Base-by-base conservation (phyloP, 2,888 invertebrate genomes). In the Eudasyphora cyanicolor region DNA sequence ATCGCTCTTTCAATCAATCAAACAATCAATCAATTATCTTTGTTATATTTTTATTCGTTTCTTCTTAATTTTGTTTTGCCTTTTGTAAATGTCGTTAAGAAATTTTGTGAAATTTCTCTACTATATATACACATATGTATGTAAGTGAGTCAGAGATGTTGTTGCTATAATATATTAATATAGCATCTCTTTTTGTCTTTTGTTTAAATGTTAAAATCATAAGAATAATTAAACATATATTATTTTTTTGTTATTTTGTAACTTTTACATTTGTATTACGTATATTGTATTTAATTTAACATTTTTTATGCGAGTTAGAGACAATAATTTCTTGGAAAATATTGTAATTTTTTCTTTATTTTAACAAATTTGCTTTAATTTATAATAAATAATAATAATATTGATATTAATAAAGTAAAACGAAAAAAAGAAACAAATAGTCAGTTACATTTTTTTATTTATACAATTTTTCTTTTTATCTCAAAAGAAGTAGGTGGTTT, bases 321-420 rank as follows among this genome's bases (percentile, higher is more conserved):
- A 67, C 67, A 67, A 67, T 67, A 67, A 67, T 67, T 67, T 67
- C 67, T 19, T 67, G 67, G 67, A 67, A 67, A 67, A 67, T 67
- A 67, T 67, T 67, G 67, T 67, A 67, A 67, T 67, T 67, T 67
- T 67, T 57, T 67, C 19, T 38, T 64, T 29, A 24, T 42, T 67
- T 67, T 67, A 42, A 67, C 38, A 42, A 67, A 67, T 42, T 67
- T 67, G 67, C 38, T 67, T 67, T 67, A 67, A 67, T 38, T 67
- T 67, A 60, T 67, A 42, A 14, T 67, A 60, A 57, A 57, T 42
- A 67, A 38, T 42, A 67, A 38, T 67, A 67, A 21, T 64, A 38
- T 35, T 64, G 64, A 67, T 67, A 67, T 67, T 67, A 67, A 67
- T 67, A 67, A 67, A 67, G 67, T 67, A 35, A 67, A 42, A 64